These are phyloP conservation scores for Opisthocomus hoazin DNA, from an alignment of 2,113 vertebrate genomes.

Conservation along the genomic window DNA sequence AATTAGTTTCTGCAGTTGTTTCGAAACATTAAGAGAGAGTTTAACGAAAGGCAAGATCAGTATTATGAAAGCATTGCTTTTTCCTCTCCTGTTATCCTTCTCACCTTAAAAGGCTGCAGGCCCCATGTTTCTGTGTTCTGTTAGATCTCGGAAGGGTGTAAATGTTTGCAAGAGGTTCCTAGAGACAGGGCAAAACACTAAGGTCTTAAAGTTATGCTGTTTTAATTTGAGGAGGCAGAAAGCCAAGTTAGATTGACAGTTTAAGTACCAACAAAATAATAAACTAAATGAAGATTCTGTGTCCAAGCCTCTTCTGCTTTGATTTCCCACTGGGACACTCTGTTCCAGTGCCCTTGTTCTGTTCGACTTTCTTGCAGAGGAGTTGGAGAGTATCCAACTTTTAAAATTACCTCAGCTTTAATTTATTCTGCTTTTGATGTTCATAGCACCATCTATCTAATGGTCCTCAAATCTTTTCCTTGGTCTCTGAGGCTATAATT, in stretches of 20 bases:
- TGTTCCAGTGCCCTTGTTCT: conserved; percentile 44
- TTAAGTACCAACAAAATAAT: conserved; percentile 23
- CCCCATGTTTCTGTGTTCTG: background rate
- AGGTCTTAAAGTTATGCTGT: background rate
- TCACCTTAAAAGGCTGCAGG: background rate
- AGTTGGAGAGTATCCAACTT: conserved; percentile 29
- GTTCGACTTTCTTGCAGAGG: background rate
- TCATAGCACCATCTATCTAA: background rate
- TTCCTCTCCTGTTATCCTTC: background rate
- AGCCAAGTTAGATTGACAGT: background rate
- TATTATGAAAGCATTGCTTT: background rate
- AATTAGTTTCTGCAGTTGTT: background rate
- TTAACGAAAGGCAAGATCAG: background rate
- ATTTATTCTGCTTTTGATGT: conserved; percentile 57
- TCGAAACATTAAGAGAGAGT: background rate
- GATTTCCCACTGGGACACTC: background rate
- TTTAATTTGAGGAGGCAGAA: conserved; percentile 45
- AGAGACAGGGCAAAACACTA: background rate
- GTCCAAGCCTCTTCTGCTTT: conserved; percentile 7
- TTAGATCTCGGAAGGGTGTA: background rate
- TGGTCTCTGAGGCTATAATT: conserved; percentile 35
- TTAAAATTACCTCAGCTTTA: conserved; percentile 49
- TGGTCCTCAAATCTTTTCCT: background rate
- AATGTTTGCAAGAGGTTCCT: background rate
- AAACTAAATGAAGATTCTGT: conserved; percentile 15